Conservation (phyloP, 2,888 invertebrate genomes). For the Heliconius charithonia region DNA sequence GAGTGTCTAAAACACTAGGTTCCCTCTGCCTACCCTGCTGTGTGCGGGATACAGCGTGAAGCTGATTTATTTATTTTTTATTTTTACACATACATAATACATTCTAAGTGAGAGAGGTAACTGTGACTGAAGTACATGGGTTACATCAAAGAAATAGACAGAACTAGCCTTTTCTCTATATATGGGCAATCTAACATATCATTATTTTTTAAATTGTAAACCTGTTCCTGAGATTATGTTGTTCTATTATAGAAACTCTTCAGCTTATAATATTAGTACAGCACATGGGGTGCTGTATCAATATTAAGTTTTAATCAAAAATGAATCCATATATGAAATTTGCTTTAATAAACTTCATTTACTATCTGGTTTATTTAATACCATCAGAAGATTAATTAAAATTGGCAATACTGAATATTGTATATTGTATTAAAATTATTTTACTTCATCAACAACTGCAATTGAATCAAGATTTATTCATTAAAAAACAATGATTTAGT, state of each 20-base stretch:
- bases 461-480: not conserved
- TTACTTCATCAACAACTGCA: not conserved
- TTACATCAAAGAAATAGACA: not conserved
- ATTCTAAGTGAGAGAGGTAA: not conserved
- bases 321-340: not conserved
- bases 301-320: not conserved
- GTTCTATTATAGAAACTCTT: not conserved
- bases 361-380: not conserved
- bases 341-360: not conserved
- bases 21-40: no score
- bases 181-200: not conserved
- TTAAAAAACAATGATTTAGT: conserved; percentile 8
- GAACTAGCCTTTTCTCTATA: not conserved
- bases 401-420: conserved; percentile 22
- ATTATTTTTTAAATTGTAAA: not conserved
- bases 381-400: conserved; percentile 13
- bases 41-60: no score
- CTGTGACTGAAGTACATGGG: not conserved
- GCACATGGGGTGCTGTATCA: not conserved
- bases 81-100: no score
- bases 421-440: conserved; percentile 19
- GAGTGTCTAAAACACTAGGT: no score
- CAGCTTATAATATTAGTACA: not conserved
- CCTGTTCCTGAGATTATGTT: not conserved
- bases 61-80: no score